Percentiles rank a stretch among this genome's conserved stretches.
phyloP scores from a whole-genome alignment of 2,113 vertebrate species.

The Callithrix jacchus region DNA sequence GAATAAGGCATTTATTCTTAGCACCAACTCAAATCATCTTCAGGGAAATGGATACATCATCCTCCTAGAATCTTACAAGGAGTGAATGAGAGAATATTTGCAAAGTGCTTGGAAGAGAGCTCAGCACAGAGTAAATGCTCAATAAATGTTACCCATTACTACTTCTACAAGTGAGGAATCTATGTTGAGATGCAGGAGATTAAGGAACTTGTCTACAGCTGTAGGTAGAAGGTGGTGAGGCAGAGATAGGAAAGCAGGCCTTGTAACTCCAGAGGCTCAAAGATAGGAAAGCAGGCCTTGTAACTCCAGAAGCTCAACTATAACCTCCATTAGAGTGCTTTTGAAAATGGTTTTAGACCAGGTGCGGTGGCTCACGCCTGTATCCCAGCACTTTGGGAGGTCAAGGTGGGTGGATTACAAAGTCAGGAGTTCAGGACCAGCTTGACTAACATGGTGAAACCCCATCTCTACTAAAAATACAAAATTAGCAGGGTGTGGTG shows the following conservation, averaged over 20 bases:
- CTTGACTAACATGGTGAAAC: no score
- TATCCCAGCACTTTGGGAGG: no score
- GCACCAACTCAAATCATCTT: background rate
- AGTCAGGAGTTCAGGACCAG: no score
- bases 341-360: background rate
- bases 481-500: no score
- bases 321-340: background rate
- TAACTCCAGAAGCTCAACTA: background rate
- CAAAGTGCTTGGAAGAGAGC: background rate
- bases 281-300: no score
- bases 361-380: no score
- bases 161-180: background rate
- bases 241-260: accelerated
- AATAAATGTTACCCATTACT: background rate
- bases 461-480: no score
- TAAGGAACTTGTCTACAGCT: background rate
- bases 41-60: background rate
- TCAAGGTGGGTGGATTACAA: no score
- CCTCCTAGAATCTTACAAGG: background rate
- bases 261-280: background rate
- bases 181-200: background rate
- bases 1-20: background rate
- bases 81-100: background rate
- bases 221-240: background rate
- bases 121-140: background rate